Evolutionary conservation across 2,113 vertebrate genomes (phyloP), one percentile per base, ranked within the genome.

Genomic region (Mystacornis crossleyi): DNA sequence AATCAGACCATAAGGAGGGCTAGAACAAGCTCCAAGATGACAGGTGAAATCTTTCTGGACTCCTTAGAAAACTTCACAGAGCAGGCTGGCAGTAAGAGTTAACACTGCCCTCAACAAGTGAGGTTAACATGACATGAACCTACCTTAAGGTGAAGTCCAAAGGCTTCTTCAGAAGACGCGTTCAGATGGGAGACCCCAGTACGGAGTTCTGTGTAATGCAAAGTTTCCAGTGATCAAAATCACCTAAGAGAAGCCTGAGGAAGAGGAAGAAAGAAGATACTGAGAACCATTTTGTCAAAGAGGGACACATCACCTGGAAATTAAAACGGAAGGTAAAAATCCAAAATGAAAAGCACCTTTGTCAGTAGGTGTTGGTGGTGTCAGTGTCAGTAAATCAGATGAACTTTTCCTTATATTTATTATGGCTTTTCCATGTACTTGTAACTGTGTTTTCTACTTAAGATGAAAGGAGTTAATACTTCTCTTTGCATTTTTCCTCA

Each of bases 81-180:
- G 33, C 19, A 62, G 21, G 36, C 14, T 69, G n/a, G 31, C 33
- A 71, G 11, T 55, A 47, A 55, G 40, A 92, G 20, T 42, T 60
- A 79, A 51, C 43, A 29, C 9, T 4, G 1, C n/a, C 23, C 51
- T 42, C 72, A 73, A 8, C 2, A 45, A 86, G 12, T 24, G 55
- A 86, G 42, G 19, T 54, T 51, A 81, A 29, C 17, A 10, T 5
- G 50, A 34, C 3, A 9, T n/a, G 8, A 66, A 73, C 18, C 5
- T 95, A 95, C 95, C 95, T 94, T 83, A 70, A 61, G 26, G 48
- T 45, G 80, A 86, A 78, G 29, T 89, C 77, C 10, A 3, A 91
- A 87, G 64, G 25, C 29, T 81, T 62, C 60, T 81, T 84, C 18
- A 6, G 51, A 82, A 82, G 57, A 33, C 0, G 24, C 67, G 85